These are phyloP conservation scores for Plectropomus leopardus DNA, from an alignment of 2,113 vertebrate species.

Conservation along the genomic window DNA sequence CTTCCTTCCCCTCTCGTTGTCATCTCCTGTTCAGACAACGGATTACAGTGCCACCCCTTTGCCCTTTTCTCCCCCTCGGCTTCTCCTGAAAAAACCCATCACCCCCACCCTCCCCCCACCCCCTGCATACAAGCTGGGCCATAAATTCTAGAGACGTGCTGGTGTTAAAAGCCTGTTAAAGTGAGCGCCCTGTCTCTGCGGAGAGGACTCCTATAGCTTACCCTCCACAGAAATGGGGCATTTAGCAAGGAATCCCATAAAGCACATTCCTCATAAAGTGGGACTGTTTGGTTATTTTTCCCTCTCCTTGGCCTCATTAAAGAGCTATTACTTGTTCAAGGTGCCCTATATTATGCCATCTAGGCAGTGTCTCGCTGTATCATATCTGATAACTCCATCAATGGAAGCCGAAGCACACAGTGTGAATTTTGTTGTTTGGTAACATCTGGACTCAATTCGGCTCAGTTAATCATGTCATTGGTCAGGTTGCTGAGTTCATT, in stretches of 20 bases:
- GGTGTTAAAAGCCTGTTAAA: slow-evolving; percentile 79
- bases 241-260: slow-evolving; percentile 78
- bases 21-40: slow-evolving; percentile 44
- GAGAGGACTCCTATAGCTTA: slow-evolving; percentile 51
- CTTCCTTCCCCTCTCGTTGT: slow-evolving; percentile 38
- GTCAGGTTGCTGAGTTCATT: slow-evolving; percentile 35
- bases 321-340: slow-evolving; percentile 75
- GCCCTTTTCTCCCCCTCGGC: background rate
- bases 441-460: slow-evolving; percentile 33
- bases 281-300: slow-evolving; percentile 74
- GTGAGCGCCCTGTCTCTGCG: slow-evolving; percentile 55
- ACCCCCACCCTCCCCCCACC: slow-evolving; percentile 3
- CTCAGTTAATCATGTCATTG: slow-evolving; percentile 11
- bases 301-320: slow-evolving; percentile 80
- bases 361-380: slow-evolving; percentile 51
- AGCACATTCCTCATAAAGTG: slow-evolving; percentile 80
- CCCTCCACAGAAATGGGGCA: slow-evolving; percentile 58
- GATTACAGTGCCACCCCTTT: slow-evolving; percentile 33
- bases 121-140: slow-evolving; percentile 58
- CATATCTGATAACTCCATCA: slow-evolving; percentile 37
- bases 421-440: slow-evolving; percentile 23
- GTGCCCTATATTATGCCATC: slow-evolving; percentile 72
- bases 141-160: slow-evolving; percentile 77
- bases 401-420: background rate
- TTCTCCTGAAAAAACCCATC: background rate